These are phyloP conservation scores for Creontiades dilutus DNA, from an alignment of 2,888 invertebrate species.

Conservation along the genomic window DNA sequence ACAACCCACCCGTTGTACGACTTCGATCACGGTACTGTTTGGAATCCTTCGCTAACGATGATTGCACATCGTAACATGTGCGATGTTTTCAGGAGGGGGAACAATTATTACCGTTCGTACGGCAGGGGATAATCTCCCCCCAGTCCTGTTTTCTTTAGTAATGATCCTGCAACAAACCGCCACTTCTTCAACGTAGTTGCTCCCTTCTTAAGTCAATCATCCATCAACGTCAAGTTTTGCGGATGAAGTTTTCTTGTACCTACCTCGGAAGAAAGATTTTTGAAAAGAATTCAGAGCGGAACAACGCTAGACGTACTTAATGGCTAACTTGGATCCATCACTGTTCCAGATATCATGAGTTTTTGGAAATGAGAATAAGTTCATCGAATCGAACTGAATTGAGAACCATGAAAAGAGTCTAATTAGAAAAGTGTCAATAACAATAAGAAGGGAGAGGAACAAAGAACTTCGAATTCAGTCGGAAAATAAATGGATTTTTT, in stretches of 20 bases:
- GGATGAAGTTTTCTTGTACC: neutral
- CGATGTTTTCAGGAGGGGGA: slow-evolving; percentile 1
- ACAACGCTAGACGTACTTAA: too few relatives aligned
- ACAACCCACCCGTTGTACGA: too few relatives aligned
- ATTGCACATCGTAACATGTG: slow-evolving; percentile 18
- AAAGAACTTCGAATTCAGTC: too few relatives aligned
- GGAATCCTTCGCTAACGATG: neutral
- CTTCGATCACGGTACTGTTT: neutral
- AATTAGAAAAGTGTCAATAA: too few relatives aligned
- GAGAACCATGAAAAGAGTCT: too few relatives aligned
- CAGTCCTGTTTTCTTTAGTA: neutral
- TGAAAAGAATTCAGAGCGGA: too few relatives aligned
- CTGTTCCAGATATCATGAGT: too few relatives aligned
- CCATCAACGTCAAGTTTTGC: slow-evolving; percentile 14
- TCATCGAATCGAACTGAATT: too few relatives aligned
- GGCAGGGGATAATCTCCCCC: neutral
- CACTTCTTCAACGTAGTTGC: neutral
- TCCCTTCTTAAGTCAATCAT: neutral
- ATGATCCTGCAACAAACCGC: neutral
- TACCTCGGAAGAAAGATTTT: neutral
- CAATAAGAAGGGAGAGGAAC: too few relatives aligned
- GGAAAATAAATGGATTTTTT: too few relatives aligned
- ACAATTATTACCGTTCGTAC: slow-evolving; percentile 10
- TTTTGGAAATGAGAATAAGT: too few relatives aligned
- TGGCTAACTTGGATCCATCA: too few relatives aligned